These are phyloP conservation scores for Centruroides sculpturatus DNA, from an alignment of 1,140 invertebrate genomes.

Conservation along the genomic window DNA sequence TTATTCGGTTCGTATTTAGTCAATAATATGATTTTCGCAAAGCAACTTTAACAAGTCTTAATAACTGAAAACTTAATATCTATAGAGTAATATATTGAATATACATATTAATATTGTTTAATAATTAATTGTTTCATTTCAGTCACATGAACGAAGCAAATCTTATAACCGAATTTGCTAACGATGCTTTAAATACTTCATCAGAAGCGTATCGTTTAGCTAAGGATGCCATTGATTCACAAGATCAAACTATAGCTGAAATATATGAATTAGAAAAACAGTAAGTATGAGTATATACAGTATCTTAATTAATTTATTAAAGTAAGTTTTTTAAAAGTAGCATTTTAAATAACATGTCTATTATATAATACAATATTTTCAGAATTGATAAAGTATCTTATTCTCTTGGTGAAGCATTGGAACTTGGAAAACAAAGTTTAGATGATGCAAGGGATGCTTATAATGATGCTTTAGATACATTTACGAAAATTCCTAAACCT, in stretches of 20 bases:
- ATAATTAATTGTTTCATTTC: neutral
- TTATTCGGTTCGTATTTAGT: too few relatives aligned
- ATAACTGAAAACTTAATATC: too few relatives aligned
- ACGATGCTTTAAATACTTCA: constrained; percentile 68
- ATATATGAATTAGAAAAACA: constrained; percentile 22
- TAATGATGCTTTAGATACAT: constrained; percentile 59
- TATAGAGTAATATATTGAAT: too few relatives aligned
- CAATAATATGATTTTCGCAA: too few relatives aligned
- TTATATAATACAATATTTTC: neutral
- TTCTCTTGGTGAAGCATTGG: neutral
- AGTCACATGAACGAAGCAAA: constrained; percentile 48
- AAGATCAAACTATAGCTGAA: constrained; percentile 35
- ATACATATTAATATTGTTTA: neutral
- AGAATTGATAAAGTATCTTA: neutral
- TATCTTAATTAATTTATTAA: neutral
- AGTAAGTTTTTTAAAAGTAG: neutral
- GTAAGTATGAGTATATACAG: neutral
- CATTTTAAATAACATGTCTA: neutral
- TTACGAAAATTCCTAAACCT: constrained; percentile 49
- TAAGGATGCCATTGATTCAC: constrained; percentile 60
- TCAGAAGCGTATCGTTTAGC: constrained; percentile 61
- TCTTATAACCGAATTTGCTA: constrained; percentile 56
- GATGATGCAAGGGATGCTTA: constrained; percentile 55
- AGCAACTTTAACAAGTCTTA: too few relatives aligned
- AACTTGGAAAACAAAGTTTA: constrained; percentile 51